Evolutionary conservation across 2,888 invertebrate genomes (phyloP).

Genomic region (Pedicia rivosa): DNA sequence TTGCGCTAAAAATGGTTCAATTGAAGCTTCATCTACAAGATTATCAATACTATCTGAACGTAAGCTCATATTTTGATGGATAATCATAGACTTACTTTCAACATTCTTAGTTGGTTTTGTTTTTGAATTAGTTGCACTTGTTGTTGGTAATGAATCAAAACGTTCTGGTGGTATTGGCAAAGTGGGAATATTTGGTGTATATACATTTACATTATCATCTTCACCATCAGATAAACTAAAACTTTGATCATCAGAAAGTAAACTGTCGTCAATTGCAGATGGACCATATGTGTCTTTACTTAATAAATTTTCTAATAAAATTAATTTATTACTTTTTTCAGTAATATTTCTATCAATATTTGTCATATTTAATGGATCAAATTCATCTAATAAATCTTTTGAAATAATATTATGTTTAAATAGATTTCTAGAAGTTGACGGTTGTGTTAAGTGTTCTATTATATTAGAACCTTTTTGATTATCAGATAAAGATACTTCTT

Average conservation of each 20-base stretch:
- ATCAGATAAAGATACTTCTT: constrained; percentile 1
- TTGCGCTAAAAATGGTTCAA: constrained; percentile 9
- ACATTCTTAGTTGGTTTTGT: no score
- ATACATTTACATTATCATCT: constrained; percentile 30
- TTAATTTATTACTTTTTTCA: constrained; percentile 40
- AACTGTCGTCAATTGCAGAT: constrained; percentile 30
- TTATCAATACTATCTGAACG: constrained; percentile 24
- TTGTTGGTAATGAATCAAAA: constrained; percentile 39
- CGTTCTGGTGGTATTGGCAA: constrained; percentile 47
- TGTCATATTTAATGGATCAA: constrained; percentile 42
- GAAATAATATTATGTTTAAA: constrained; percentile 6
- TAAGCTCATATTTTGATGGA: constrained; percentile 25
- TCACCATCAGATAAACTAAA: constrained; percentile 22
- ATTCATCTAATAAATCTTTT: constrained; percentile 50
- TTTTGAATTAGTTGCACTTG: no score
- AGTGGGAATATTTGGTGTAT: constrained; percentile 20
- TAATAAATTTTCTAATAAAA: constrained; percentile 47
- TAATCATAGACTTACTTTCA: constrained; percentile 18
- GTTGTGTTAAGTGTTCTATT: background rate
- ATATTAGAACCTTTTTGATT: background rate
- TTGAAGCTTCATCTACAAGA: constrained; percentile 17
- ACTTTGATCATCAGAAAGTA: constrained; percentile 30
- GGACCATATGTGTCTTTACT: constrained; percentile 52
- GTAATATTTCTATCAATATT: constrained; percentile 15
- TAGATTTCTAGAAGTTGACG: background rate